Conservation (phyloP, 2,797 vertebrate species). For the Propithecus deckenii region DNA sequence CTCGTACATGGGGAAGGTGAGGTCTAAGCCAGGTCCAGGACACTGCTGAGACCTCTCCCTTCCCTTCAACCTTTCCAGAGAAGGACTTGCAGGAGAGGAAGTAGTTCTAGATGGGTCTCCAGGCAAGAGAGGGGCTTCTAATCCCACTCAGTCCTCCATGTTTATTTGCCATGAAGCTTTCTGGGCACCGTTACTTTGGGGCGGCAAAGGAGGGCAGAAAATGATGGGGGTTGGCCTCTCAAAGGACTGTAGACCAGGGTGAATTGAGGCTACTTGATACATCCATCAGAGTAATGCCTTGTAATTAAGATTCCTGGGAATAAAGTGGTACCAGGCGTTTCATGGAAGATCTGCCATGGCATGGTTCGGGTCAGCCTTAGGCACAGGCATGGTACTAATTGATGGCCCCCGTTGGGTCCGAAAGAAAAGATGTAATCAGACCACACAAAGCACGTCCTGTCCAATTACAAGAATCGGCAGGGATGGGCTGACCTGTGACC, state of each 20-base stretch:
- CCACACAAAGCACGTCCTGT: constrained; percentile 56
- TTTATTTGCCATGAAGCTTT: neutral
- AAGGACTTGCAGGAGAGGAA: neutral
- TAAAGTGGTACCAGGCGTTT: neutral
- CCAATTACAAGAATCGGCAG: neutral
- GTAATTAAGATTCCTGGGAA: constrained; percentile 38
- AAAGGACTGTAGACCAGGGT: neutral
- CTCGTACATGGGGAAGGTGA: rapidly evolving
- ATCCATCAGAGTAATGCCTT: neutral
- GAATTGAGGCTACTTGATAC: neutral
- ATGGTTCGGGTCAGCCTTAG: neutral
- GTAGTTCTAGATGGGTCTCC: neutral
- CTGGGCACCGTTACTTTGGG: rapidly evolving
- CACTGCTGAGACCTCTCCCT: neutral
- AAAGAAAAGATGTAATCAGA: constrained; percentile 45
- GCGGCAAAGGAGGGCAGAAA: neutral
- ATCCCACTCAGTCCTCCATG: rapidly evolving
- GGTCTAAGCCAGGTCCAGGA: rapidly evolving
- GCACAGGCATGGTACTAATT: neutral
- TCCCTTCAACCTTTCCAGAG: neutral
- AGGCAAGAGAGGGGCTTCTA: rapidly evolving
- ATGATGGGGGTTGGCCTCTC: neutral
- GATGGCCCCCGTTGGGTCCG: constrained; percentile 1
- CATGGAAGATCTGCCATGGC: neutral
- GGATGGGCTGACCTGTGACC: constrained; percentile 62